phyloP scores from a whole-genome alignment of 2,113 vertebrate species.

The Acanthisitta chloris region DNA sequence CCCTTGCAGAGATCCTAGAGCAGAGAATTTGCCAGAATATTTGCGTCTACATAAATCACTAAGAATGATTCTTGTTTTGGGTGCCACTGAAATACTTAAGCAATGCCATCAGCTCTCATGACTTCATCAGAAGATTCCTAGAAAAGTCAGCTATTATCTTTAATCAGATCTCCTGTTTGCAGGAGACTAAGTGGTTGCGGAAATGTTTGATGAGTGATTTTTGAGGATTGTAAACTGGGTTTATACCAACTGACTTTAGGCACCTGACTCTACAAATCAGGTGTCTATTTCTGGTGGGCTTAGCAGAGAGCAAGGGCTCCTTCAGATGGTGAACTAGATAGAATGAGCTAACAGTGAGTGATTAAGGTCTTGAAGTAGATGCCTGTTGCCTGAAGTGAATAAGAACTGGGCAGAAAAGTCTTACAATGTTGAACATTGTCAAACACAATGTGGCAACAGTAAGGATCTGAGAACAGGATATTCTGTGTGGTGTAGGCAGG shows the following conservation, averaged over 20 bases:
- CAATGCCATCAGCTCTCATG: not conserved
- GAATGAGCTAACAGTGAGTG: not conserved
- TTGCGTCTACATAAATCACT: slow-evolving; percentile 9
- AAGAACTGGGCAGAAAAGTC: not conserved
- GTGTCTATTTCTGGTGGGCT: not conserved
- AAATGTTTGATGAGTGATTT: not conserved
- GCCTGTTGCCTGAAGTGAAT: not conserved
- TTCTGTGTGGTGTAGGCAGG: not conserved
- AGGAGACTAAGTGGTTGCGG: not conserved
- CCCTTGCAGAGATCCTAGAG: not conserved
- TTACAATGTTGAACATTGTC: not conserved
- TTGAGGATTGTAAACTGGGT: not conserved
- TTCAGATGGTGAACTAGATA: not conserved
- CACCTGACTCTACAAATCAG: not conserved
- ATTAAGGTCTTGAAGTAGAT: not conserved
- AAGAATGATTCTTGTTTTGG: not conserved
- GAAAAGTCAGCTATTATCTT: not conserved
- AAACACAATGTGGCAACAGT: not conserved
- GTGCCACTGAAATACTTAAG: not conserved
- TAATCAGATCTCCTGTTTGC: not conserved
- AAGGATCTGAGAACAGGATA: not conserved
- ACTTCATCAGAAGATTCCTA: not conserved
- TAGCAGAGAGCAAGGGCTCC: not conserved
- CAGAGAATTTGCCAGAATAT: slow-evolving; percentile 3
- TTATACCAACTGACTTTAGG: not conserved